Evolutionary conservation across 2,113 vertebrate species (phyloP), one percentile per base, ranked within the genome.

Genomic region (Microtus pennsylvanicus): DNA sequence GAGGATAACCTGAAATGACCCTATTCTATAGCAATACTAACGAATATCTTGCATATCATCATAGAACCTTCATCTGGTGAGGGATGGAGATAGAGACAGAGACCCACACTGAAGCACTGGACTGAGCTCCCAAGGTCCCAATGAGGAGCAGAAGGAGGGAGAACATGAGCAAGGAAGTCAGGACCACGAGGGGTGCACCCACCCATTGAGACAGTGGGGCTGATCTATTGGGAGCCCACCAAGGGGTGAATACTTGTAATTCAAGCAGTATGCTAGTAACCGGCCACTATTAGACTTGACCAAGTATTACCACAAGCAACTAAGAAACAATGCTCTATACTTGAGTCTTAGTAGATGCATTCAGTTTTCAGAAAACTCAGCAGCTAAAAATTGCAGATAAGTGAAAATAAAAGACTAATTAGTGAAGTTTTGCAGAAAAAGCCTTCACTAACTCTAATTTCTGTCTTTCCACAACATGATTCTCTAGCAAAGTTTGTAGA

Each of bases 231-330:
- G 45, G 45, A 45, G 45, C 45, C 7, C 45, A 45, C 45, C 45
- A 45, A 45, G 45, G 45, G 45, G 45, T 7, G 45, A 45, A 87
- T 76, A 47, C 52, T 94, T 96, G 22, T 45, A 83, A 89, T 92
- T 93, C 82, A 87, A 94, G 30, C 82, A 52, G 6, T 61, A 10
- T 55, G 14, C 94, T 95, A 97, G 97, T 22, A 97, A 12, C 33
- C 13, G 14, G 50, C 22, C 89, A 65, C 33, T 97, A 92, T 92
- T 94, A 92, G 47, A 33, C n/a, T 85, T 96, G 70, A 95, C 63
- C 83, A 91, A 89, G 16, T 38, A 13, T 21, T 96, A 50, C 52
- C 1, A n/a, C 19, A 75, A 26, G 70, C 30, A 80, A 91, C 72
- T 33, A 28, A 87, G 94, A 97, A 90, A 2, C 5, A 65, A 80